Conservation (phyloP, 1,140 invertebrate species). For the Bombus picipes region DNA sequence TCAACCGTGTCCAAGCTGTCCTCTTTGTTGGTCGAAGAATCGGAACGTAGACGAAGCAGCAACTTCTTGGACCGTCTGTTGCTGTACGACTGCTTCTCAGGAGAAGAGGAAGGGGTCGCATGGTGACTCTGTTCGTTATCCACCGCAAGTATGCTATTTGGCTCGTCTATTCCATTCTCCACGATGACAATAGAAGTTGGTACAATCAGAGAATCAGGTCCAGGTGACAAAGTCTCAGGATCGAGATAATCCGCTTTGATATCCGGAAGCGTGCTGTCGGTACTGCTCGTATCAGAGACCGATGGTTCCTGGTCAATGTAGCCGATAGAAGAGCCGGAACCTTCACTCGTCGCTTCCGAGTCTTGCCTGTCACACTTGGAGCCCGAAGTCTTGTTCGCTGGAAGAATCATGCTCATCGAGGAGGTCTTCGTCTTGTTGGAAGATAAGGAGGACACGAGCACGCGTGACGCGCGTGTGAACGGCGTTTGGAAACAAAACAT, state of each 20-base stretch:
- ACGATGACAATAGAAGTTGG: slow-evolving; percentile 39
- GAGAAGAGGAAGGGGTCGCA: slow-evolving; percentile 12
- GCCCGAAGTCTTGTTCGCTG: slow-evolving; percentile 35
- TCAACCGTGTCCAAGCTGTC: slow-evolving; percentile 64
- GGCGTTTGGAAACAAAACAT: slow-evolving; percentile 82
- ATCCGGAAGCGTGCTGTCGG: slow-evolving; percentile 77
- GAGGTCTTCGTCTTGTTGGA: slow-evolving; percentile 64
- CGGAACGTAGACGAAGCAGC: slow-evolving; percentile 73
- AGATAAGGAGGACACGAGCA: slow-evolving; percentile 54
- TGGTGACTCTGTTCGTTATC: slow-evolving; percentile 4
- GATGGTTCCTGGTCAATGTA: slow-evolving; percentile 79
- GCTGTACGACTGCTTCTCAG: slow-evolving; percentile 63
- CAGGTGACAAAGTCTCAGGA: slow-evolving; percentile 75
- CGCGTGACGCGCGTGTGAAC: slow-evolving; percentile 76
- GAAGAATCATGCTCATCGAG: slow-evolving; percentile 53
- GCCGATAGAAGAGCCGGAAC: slow-evolving; percentile 77
- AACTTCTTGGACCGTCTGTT: slow-evolving; percentile 73
- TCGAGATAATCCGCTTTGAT: slow-evolving; percentile 78
- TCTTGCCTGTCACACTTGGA: slow-evolving; percentile 64
- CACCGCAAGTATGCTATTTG: background rate
- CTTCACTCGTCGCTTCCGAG: slow-evolving; percentile 78
- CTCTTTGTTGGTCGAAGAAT: slow-evolving; percentile 60
- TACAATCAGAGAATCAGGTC: slow-evolving; percentile 68
- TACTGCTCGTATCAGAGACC: slow-evolving; percentile 75
- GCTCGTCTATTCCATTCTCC: slow-evolving; percentile 15